A percentile compares a stretch with the other conserved stretches of the same genome.
Conservation (phyloP, 2,797 vertebrate species). For the Zalophus californianus region DNA sequence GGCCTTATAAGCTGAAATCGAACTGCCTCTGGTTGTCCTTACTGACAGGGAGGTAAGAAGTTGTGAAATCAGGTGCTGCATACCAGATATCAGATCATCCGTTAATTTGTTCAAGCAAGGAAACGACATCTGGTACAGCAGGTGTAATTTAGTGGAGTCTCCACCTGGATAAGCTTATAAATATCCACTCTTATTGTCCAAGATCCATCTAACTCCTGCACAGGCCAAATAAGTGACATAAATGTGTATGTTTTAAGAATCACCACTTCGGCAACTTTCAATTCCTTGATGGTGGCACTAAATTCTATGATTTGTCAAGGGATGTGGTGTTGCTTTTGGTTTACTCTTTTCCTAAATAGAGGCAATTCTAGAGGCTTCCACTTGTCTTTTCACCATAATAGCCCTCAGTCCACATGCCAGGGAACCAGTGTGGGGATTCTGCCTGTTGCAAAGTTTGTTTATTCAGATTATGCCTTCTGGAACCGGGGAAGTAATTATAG, state of each 20-base stretch:
- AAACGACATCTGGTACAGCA: neutral
- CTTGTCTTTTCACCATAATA: neutral
- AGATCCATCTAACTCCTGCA: neutral
- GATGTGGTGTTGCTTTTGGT: neutral
- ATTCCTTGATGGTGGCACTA: neutral
- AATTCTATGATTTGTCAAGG: neutral
- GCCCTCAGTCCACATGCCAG: too few relatives aligned
- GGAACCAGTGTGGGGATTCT: too few relatives aligned
- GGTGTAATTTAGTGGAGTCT: neutral
- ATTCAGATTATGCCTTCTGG: neutral
- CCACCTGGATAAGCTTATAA: neutral
- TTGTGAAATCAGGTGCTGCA: too few relatives aligned
- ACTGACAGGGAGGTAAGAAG: neutral
- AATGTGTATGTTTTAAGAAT: neutral
- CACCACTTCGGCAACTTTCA: neutral
- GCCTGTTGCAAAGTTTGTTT: neutral
- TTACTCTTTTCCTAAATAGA: neutral
- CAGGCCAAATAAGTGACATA: neutral
- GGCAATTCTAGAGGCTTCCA: neutral
- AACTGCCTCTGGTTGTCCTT: neutral
- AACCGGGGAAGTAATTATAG: neutral
- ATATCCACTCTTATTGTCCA: neutral
- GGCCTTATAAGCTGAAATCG: neutral
- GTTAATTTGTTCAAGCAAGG: neutral
- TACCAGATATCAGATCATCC: too few relatives aligned